Percentiles rank a stretch among this genome's conserved stretches.
Evolutionary conservation across 2,888 invertebrate genomes (phyloP).

Genomic region (Colostygia pectinataria): DNA sequence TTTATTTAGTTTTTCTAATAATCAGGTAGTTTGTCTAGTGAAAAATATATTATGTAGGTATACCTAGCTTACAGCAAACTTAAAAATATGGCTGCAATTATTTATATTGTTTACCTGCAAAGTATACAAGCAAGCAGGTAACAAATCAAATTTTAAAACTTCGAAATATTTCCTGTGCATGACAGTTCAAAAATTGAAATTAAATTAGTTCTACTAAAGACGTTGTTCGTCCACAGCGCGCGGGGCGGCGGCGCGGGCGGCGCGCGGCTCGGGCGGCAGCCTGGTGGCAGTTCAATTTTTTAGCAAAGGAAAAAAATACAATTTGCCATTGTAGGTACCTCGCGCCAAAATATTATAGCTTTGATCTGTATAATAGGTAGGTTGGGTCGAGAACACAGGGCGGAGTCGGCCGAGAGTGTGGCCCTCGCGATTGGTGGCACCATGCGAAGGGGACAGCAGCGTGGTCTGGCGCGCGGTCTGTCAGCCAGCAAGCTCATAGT

Average conservation of each 20-base stretch:
- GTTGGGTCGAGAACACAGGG: constrained; percentile 58
- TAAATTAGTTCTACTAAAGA: constrained; percentile 29
- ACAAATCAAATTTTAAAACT: no score
- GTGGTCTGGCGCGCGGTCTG: constrained; percentile 34
- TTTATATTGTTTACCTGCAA: no score
- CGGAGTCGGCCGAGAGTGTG: constrained; percentile 50
- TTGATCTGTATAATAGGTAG: constrained; percentile 71
- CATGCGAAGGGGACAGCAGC: constrained; percentile 46
- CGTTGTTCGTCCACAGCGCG: constrained; percentile 22
- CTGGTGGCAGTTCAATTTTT: constrained; percentile 40
- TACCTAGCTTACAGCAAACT: no score
- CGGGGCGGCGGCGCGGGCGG: no score
- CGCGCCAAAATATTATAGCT: constrained; percentile 67
- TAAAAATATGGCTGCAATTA: no score
- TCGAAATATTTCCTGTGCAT: no score
- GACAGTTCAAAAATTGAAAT: background rate
- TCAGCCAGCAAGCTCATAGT: constrained; percentile 53
- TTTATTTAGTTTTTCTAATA: no score
- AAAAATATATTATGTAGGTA: no score
- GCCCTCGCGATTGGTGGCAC: constrained; percentile 54
- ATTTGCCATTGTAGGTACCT: constrained; percentile 55
- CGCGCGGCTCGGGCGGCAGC: no score
- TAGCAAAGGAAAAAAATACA: constrained; percentile 59
- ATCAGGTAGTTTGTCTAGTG: no score
- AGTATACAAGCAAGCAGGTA: no score